Evolutionary conservation across 2,888 invertebrate species (phyloP).

Genomic region (Ochlodes sylvanus): DNA sequence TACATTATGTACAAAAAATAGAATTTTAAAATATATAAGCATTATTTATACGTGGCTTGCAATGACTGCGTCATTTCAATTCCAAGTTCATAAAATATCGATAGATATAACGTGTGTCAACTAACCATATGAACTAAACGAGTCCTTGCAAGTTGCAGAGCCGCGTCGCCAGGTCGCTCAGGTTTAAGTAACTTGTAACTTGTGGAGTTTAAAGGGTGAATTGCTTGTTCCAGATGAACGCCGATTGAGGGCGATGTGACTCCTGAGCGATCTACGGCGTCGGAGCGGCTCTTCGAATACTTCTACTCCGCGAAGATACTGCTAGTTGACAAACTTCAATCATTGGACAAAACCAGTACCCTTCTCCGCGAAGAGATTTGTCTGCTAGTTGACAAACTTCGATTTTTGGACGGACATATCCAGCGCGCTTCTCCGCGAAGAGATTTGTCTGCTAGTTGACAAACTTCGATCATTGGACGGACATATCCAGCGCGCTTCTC

Average conservation of each 20-base stretch:
- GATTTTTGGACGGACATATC: no score
- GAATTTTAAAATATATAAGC: background rate
- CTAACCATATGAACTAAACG: slow-evolving; percentile 6
- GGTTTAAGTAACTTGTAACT: slow-evolving; percentile 57
- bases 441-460: slow-evolving; percentile 8
- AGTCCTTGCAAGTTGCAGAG: slow-evolving; percentile 41
- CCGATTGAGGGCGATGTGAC: slow-evolving; percentile 78
- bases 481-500: background rate
- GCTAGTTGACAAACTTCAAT: slow-evolving; percentile 1
- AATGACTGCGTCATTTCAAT: background rate
- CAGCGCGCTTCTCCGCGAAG: no score
- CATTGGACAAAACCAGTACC: background rate
- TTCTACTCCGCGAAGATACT: background rate
- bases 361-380: no score
- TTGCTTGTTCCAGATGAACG: slow-evolving; percentile 84
- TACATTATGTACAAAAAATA: no score
- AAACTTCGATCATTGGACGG: background rate
- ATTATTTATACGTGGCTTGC: background rate
- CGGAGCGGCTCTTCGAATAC: slow-evolving; percentile 41
- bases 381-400: no score
- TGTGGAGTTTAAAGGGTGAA: slow-evolving; percentile 69
- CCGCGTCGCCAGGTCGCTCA: slow-evolving; percentile 75
- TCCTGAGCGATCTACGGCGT: slow-evolving; percentile 77
- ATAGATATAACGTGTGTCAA: background rate
- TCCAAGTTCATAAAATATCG: background rate